These are phyloP conservation scores for Lucilia sericata DNA, from an alignment of 1,140 invertebrate genomes.

Conservation along the genomic window DNA sequence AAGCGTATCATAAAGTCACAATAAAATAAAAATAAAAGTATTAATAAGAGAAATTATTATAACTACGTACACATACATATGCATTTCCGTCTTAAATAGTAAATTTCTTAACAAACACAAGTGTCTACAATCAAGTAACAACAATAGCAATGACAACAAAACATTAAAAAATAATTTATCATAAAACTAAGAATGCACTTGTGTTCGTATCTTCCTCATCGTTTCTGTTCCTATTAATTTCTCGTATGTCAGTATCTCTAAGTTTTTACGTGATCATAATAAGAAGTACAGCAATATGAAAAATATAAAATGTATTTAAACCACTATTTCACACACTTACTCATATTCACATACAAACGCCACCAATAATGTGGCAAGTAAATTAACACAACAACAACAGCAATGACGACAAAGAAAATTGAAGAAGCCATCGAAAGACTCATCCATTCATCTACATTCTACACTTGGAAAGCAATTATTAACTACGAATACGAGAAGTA, in stretches of 20 bases:
- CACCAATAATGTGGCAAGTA: conserved; percentile 5
- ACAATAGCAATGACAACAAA: not conserved
- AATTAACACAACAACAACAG: not conserved
- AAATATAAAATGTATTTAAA: not conserved
- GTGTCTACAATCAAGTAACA: not conserved
- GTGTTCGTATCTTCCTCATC: not conserved
- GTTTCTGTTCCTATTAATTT: not conserved
- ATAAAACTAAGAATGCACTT: conserved; percentile 20
- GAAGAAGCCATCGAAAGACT: conserved; percentile 30
- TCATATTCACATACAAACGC: not conserved
- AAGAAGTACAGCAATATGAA: not conserved
- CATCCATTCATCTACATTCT: not conserved
- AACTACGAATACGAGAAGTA: conserved; percentile 5
- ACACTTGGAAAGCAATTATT: conserved; percentile 29
- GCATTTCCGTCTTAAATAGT: conserved; percentile 25
- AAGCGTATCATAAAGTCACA: no score
- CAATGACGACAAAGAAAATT: not conserved
- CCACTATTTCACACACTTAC: conserved; percentile 8
- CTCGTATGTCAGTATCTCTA: not conserved
- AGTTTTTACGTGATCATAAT: not conserved
- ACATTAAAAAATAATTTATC: not conserved
- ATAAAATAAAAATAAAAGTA: not conserved
- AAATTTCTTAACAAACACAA: not conserved
- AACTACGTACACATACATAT: not conserved
- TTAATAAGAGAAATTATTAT: conserved; percentile 26